Evolutionary conservation across 2,113 vertebrate species (phyloP), one percentile per base, ranked within the genome.

Genomic region (Catharus minimus): DNA sequence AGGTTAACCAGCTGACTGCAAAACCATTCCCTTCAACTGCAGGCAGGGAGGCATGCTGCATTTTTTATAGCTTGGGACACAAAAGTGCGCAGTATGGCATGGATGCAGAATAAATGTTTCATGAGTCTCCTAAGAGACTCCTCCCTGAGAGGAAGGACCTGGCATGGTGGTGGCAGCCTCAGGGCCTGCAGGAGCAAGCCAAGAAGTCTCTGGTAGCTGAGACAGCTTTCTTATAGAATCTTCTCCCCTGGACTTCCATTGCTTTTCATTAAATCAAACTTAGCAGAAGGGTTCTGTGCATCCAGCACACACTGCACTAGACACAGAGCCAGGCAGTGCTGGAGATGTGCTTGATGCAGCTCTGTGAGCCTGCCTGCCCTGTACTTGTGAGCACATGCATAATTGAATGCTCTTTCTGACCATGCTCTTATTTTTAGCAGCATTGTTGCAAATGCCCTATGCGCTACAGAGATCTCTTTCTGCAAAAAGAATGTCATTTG

Each of bases 81-180:
- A 67, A 83, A 60, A 80, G 43, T 24, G 56, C 60, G 71, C n/a
- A 23, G n/a, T 10, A n/a, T 41, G 75, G 71, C 72, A 82, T 4
- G 56, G 92, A 80, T 66, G 44, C 39, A 77, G 76, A 88, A 44
- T 92, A 64, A 93, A 88, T 86, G 13, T 90, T 95, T 88, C 65
- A 91, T 71, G 52, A 80, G 44, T 28, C 52, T 79, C 78, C 38
- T 52, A 28, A 71, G 15, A 57, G 61, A 47, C 8, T 7, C 36
- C 9, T 79, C 15, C 47, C 47, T 32, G 44, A 49, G 76, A 76
- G 30, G 50, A 79, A 80, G 52, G 33, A 58, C 47, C 30, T 86
- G 72, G 22, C 0, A 0, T 20, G 36, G 24, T 3, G 4, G 28
- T 71, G 56, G 69, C 67, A 82, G 61, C 71, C 57, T 4, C 7